Percentiles rank a stretch among this genome's conserved stretches.
phyloP scores from a whole-genome alignment of 2,888 invertebrate genomes.

The Lepidochitona cinerea region DNA sequence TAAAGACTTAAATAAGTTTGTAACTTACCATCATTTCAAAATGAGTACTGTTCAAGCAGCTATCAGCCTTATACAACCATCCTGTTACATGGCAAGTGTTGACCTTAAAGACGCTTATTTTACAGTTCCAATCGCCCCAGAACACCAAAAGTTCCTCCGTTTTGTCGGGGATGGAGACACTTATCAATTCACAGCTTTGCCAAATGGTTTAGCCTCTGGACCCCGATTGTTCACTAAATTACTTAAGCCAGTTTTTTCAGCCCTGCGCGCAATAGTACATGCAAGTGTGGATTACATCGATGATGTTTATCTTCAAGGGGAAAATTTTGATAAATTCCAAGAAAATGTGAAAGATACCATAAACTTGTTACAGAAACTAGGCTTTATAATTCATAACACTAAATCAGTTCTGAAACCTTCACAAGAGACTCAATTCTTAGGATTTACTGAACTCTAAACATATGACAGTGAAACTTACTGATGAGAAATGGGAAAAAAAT shows the following conservation, averaged over 20 bases:
- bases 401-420: slow-evolving; percentile 28
- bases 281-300: slow-evolving; percentile 22
- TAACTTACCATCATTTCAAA: slow-evolving; percentile 18
- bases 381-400: slow-evolving; percentile 19
- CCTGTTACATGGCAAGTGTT: slow-evolving; percentile 24
- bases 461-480: slow-evolving; percentile 28
- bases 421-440: slow-evolving; percentile 22
- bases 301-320: slow-evolving; percentile 14
- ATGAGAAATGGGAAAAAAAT: slow-evolving; percentile 13
- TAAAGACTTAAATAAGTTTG: slow-evolving; percentile 13
- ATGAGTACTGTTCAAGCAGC: slow-evolving; percentile 30
- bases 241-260: slow-evolving; percentile 27
- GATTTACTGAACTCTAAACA: slow-evolving; percentile 26
- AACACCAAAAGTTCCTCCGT: slow-evolving; percentile 25
- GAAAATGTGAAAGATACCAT: slow-evolving; percentile 13
- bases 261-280: slow-evolving; percentile 19
- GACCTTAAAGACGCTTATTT: slow-evolving; percentile 34
- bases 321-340: neutral
- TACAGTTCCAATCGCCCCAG: slow-evolving; percentile 15
- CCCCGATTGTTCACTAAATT: slow-evolving; percentile 36
- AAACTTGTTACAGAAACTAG: slow-evolving; percentile 1
- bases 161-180: slow-evolving; percentile 26
- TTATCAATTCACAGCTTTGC: slow-evolving; percentile 24
- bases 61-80: slow-evolving; percentile 16
- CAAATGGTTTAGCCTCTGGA: slow-evolving; percentile 27